These are phyloP conservation scores for Phortica magna DNA, from an alignment of 2,888 invertebrate genomes.

Conservation along the genomic window DNA sequence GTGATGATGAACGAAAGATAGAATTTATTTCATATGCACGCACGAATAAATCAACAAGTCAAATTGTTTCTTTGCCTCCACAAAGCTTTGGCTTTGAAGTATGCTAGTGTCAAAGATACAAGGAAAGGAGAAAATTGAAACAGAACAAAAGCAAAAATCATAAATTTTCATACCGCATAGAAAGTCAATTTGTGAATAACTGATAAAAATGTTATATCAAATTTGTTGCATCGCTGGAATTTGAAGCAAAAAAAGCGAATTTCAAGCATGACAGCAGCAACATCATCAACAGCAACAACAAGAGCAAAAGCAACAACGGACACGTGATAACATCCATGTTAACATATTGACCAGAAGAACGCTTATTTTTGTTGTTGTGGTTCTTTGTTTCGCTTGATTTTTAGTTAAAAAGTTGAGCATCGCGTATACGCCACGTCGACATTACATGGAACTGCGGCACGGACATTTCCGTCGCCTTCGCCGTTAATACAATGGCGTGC, in stretches of 20 bases:
- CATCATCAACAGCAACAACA: no score
- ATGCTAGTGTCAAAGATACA: no score
- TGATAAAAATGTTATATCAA: background rate
- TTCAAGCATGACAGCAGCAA: background rate
- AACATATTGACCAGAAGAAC: constrained; percentile 20
- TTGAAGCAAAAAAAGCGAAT: background rate
- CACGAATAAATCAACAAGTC: no score
- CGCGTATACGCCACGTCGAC: constrained; percentile 10
- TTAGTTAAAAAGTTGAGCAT: background rate
- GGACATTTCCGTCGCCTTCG: no score
- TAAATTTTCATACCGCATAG: background rate
- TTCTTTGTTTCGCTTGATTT: background rate
- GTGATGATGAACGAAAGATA: background rate
- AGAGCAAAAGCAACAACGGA: constrained; percentile 12
- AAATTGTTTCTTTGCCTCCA: no score
- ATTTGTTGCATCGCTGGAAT: background rate
- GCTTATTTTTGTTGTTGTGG: background rate
- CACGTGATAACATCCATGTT: background rate
- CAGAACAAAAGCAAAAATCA: no score
- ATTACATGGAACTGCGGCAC: background rate
- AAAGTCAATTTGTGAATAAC: constrained; percentile 8
- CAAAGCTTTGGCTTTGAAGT: no score
- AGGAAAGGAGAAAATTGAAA: no score
- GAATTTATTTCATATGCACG: no score
- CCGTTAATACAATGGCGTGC: background rate